Evolutionary conservation across 1,140 invertebrate species (phyloP).

Genomic region (Diabrotica virgifera): DNA sequence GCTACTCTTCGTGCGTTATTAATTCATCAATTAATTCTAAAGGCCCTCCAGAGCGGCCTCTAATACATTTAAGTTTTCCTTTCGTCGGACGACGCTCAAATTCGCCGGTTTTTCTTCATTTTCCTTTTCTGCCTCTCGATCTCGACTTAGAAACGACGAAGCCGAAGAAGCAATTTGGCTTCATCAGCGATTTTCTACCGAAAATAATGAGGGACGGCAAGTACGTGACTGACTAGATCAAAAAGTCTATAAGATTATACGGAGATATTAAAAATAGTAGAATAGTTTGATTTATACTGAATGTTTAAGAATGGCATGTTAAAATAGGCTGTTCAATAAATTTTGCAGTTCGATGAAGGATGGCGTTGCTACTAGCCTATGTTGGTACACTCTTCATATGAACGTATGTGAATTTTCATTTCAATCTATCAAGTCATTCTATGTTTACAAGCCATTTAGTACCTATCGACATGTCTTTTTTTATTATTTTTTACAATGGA

Average conservation of each 20-base stretch:
- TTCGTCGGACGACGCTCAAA: neutral
- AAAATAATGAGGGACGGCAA: neutral
- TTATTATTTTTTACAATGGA: too few relatives aligned
- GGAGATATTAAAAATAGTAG: too few relatives aligned
- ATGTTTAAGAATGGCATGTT: neutral
- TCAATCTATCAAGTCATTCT: too few relatives aligned
- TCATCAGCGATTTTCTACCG: neutral
- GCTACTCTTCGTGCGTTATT: neutral
- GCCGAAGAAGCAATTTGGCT: neutral
- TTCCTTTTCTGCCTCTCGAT: conserved; percentile 1
- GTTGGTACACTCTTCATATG: too few relatives aligned
- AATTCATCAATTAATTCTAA: conserved; percentile 12
- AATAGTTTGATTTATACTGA: neutral
- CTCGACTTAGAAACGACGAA: neutral
- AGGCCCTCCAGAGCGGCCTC: neutral
- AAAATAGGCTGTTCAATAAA: too few relatives aligned
- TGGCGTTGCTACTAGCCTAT: too few relatives aligned
- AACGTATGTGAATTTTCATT: too few relatives aligned
- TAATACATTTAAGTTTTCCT: conserved; percentile 12
- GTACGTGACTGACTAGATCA: neutral
- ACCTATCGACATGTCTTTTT: too few relatives aligned
- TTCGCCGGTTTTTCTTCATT: neutral
- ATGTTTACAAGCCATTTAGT: too few relatives aligned
- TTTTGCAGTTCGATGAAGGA: too few relatives aligned
- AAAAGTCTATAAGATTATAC: too few relatives aligned